phyloP scores from a whole-genome alignment of 30 jellyfish, hydroid and myxozoan genomes.

The Chrysaora quinquecirrha region DNA sequence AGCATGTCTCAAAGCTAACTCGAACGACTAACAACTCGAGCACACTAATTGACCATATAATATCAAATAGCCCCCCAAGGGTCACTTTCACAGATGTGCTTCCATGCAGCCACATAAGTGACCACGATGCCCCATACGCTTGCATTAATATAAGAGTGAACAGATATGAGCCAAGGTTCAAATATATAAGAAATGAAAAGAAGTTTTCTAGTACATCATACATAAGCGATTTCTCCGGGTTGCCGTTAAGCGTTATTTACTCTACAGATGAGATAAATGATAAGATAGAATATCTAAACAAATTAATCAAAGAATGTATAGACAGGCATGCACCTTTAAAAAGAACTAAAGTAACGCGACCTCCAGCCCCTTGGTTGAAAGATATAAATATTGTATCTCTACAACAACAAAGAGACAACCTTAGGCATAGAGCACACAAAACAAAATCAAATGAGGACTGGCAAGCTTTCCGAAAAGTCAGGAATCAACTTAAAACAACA shows the following conservation, averaged over 20 bases:
- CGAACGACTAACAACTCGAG: constrained; percentile 57
- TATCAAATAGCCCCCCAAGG: constrained; percentile 29
- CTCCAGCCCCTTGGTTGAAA: constrained; percentile 84
- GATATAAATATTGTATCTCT: constrained; percentile 42
- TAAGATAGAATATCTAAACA: constrained; percentile 52
- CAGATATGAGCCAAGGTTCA: constrained; percentile 52
- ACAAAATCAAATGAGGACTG: constrained; percentile 2
- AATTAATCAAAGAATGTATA: constrained; percentile 52
- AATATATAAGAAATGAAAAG: constrained; percentile 71
- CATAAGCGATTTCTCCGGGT: constrained; percentile 48
- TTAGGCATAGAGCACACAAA: constrained; percentile 48
- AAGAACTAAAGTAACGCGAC: constrained; percentile 61
- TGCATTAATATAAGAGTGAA: constrained; percentile 17
- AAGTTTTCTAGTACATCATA: constrained; percentile 12
- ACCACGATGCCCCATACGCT: constrained; percentile 58
- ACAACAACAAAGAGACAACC: constrained; percentile 18
- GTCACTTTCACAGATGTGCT: constrained; percentile 16
- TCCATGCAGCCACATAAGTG: constrained; percentile 45
- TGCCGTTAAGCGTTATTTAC: constrained; percentile 61
- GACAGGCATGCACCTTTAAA: constrained; percentile 79
- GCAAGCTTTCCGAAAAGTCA: constrained; percentile 31
- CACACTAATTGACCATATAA: constrained; percentile 70
- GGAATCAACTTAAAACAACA: constrained; percentile 38
- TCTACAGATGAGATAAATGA: constrained; percentile 65
- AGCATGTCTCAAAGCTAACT: constrained; percentile 55